Evolutionary conservation across 2,113 vertebrate species (phyloP), one percentile per base, ranked within the genome.

Genomic region (Plestiodon gilberti): DNA sequence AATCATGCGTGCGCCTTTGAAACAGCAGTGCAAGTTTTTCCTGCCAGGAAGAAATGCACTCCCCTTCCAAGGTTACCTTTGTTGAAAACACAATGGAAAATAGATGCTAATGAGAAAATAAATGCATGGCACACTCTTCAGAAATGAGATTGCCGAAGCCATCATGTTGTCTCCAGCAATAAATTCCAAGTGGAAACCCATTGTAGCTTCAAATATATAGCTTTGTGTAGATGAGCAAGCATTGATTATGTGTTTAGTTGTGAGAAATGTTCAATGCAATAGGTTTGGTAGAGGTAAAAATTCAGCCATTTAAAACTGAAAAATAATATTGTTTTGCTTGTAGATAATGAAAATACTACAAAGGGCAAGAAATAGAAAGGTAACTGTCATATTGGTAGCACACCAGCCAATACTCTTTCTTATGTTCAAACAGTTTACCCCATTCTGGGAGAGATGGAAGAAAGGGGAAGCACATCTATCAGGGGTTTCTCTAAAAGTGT

Each of bases 31-130:
- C 94, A 92, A 90, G 94, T 91, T 95, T 92, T 79, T 94, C 92
- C 91, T 94, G 94, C 93, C 94, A 94, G 94, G 91, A 93, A 91
- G 92, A 89, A 95, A 93, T 90, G 91, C 84, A 83, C 88, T 93
- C 87, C 88, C 80, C 73, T 86, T 94, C 89, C 94, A 94, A 95
- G 92, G 93, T 95, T 95, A 93, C 92, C 94, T 95, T 95, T 94
- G 89, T 94, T 94, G 92, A 88, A 93, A 95, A 92, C 64, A 94
- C 93, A 95, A 93, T 94, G 91, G 93, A 90, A 94, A 94, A 84
- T 91, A 93, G 92, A 93, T 94, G 93, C 91, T 95, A 95, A 95
- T 95, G 95, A 94, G 92, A 93, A 95, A 95, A 95, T 89, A 95
- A 95, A 93, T 92, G 93, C 90, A 91, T 89, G 88, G 87, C 1